These are phyloP conservation scores for Phaetusa simplex DNA, from an alignment of 2,113 vertebrate species.

Conservation along the genomic window DNA sequence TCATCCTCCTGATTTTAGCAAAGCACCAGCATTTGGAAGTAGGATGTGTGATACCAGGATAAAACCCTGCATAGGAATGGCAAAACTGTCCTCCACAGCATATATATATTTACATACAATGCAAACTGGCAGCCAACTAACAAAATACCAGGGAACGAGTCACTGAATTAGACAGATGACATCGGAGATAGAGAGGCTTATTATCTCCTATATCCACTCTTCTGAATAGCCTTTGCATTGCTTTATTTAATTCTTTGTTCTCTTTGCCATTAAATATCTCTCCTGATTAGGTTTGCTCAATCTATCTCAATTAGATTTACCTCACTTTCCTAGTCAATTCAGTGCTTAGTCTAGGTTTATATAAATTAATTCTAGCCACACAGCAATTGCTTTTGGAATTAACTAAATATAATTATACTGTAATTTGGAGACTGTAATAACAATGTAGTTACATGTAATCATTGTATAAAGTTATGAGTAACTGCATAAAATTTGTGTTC, in stretches of 20 bases:
- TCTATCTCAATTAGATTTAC: slow-evolving; percentile 68
- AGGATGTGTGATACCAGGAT: neutral
- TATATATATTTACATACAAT: neutral
- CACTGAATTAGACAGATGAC: slow-evolving; percentile 6
- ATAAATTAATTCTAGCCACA: slow-evolving; percentile 54
- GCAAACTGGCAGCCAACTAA: neutral
- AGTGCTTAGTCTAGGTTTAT: slow-evolving; percentile 46
- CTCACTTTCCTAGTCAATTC: slow-evolving; percentile 59
- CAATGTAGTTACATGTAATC: slow-evolving; percentile 59
- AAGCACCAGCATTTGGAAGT: neutral
- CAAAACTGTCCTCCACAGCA: rapidly evolving
- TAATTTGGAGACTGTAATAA: slow-evolving; percentile 49
- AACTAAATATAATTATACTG: slow-evolving; percentile 53
- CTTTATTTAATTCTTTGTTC: slow-evolving; percentile 66
- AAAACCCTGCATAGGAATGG: neutral
- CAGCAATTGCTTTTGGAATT: slow-evolving; percentile 52
- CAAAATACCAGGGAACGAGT: neutral
- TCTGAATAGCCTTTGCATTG: slow-evolving; percentile 32
- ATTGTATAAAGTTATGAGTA: slow-evolving; percentile 32
- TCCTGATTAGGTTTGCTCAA: slow-evolving; percentile 59
- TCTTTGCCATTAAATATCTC: slow-evolving; percentile 55
- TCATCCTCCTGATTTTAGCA: neutral
- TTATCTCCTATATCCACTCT: slow-evolving; percentile 46
- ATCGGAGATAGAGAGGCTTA: slow-evolving; percentile 29
- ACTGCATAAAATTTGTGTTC: slow-evolving; percentile 9